phyloP scores from a whole-genome alignment of 2,113 vertebrate genomes.

The Percopsis transmontana region DNA sequence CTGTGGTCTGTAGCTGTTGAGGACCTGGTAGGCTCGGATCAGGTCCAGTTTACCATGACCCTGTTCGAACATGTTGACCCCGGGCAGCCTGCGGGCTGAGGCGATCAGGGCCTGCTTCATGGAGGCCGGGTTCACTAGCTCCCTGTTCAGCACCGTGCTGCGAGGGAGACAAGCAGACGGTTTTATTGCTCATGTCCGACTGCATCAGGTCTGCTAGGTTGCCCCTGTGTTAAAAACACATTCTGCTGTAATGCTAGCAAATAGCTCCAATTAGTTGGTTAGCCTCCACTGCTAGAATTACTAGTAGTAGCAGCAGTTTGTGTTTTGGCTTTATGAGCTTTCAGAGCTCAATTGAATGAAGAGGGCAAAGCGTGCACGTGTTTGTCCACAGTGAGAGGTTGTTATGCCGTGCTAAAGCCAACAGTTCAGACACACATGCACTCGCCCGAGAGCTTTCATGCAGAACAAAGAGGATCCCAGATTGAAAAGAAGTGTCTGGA shows the following conservation, averaged over 20 bases:
- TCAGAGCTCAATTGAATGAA: neutral
- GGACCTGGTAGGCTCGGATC: slow-evolving; percentile 94
- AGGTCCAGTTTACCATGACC: slow-evolving; percentile 97
- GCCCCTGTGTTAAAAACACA: too few species aligned
- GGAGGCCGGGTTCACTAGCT: slow-evolving; percentile 95
- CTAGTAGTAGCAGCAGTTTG: too few species aligned
- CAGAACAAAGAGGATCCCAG: too few species aligned
- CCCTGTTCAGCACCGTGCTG: slow-evolving; percentile 93
- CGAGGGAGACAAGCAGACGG: slow-evolving; percentile 6
- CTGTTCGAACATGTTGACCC: slow-evolving; percentile 99
- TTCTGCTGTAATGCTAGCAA: too few species aligned
- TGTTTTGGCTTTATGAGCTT: neutral
- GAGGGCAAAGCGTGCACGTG: neutral
- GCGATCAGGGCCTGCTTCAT: slow-evolving; percentile 99
- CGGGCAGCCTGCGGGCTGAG: slow-evolving; percentile 92
- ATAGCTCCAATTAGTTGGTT: too few species aligned
- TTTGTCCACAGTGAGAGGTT: neutral
- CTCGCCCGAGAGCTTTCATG: neutral
- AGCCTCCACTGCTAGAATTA: too few species aligned
- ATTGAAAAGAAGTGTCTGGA: too few species aligned
- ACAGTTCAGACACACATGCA: neutral
- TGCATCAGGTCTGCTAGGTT: too few species aligned
- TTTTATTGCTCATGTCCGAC: neutral
- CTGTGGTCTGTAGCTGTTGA: slow-evolving; percentile 96
- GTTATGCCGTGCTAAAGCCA: neutral